Evolutionary conservation across 53 echinoderm and acorn worm species (phyloP).

Genomic region (Hippasteria phrygiana): DNA sequence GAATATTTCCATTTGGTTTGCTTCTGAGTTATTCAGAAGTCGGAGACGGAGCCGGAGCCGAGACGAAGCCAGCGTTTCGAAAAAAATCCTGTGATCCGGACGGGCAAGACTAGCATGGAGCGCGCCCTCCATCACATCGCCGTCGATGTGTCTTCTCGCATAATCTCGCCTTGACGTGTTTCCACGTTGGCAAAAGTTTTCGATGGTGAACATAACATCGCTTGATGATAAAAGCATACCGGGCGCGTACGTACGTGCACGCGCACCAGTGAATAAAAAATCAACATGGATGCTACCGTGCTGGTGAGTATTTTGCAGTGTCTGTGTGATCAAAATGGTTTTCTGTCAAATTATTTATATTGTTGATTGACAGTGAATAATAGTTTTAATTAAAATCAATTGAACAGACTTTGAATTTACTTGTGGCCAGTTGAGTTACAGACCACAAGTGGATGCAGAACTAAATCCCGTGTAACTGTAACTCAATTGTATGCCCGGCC

Average conservation of each 20-base stretch:
- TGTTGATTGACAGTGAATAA: too few relatives aligned
- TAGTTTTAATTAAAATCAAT: too few relatives aligned
- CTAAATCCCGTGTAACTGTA: too few relatives aligned
- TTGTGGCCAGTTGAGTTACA: too few relatives aligned
- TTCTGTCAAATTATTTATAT: too few relatives aligned
- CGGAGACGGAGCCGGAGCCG: too few relatives aligned
- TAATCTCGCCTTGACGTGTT: conserved; percentile 16
- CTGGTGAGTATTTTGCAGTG: conserved; percentile 48
- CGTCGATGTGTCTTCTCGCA: not conserved
- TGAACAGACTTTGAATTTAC: too few relatives aligned
- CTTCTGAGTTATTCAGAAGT: too few relatives aligned
- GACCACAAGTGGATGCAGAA: too few relatives aligned
- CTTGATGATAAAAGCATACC: not conserved
- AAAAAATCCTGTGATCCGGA: not conserved
- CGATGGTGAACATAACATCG: not conserved
- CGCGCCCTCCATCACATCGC: conserved; percentile 15
- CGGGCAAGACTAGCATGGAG: not conserved
- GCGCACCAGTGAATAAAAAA: conserved; percentile 35
- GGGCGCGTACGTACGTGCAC: too few relatives aligned
- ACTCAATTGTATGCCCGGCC: not conserved
- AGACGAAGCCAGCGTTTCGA: too few relatives aligned
- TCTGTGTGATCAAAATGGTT: not conserved
- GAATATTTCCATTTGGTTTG: too few relatives aligned
- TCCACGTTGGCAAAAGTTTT: conserved; percentile 62
- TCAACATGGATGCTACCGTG: conserved; percentile 75